A percentile compares a stretch with the other conserved stretches of the same genome.
These are phyloP conservation scores for Lithophane leautieri DNA, from an alignment of 2,888 invertebrate genomes.

Conservation along the genomic window DNA sequence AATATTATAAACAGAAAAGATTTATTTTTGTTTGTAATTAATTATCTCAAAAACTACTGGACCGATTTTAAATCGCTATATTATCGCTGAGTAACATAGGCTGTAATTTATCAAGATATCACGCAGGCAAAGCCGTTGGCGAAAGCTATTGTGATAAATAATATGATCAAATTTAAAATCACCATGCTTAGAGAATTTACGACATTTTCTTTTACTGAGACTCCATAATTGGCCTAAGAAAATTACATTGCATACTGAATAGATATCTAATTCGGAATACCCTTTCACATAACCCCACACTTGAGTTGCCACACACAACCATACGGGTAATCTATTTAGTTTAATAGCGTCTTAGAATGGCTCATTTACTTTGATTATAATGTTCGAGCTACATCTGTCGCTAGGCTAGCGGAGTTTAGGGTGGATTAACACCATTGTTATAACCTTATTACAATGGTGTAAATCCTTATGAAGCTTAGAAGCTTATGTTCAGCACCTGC, in stretches of 20 bases:
- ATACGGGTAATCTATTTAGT: constrained; percentile 32
- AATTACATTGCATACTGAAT: not conserved
- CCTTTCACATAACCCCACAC: constrained; percentile 7
- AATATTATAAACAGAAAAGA: no score
- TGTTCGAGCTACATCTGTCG: constrained; percentile 12
- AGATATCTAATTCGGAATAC: not conserved
- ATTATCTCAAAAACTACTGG: no score
- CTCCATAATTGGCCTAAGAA: not conserved
- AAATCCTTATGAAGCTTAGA: no score
- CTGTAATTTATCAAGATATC: no score
- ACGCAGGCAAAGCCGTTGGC: no score
- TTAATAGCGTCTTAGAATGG: constrained; percentile 24
- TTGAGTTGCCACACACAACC: constrained; percentile 6
- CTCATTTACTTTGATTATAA: constrained; percentile 36
- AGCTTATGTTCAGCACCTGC: no score
- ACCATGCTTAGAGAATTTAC: not conserved
- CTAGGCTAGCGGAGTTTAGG: not conserved
- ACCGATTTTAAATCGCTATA: no score
- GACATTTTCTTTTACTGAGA: not conserved
- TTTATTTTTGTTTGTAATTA: no score
- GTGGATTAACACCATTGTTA: not conserved
- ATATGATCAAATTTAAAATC: not conserved
- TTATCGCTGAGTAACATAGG: no score
- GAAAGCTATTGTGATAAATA: no score
- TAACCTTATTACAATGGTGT: no score